Conservation (phyloP, 2,113 vertebrate genomes). For the Hiodon alosoides region DNA sequence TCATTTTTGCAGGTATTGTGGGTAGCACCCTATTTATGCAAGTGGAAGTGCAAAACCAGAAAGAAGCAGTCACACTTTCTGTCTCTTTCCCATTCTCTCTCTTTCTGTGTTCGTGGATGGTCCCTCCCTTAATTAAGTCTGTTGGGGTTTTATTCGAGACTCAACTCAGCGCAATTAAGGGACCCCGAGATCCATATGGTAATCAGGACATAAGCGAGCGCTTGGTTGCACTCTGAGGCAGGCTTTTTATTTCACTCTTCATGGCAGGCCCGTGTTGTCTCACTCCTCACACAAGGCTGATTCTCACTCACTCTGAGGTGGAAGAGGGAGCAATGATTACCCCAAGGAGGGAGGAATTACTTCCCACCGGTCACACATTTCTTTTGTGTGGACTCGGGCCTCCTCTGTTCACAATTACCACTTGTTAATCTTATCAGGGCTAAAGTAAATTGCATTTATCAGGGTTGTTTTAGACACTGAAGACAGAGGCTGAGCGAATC, state of each 20-base stretch:
- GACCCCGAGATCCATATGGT: conserved; percentile 68
- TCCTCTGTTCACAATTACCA: conserved; percentile 80
- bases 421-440: conserved; percentile 91
- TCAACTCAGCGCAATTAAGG: conserved; percentile 90
- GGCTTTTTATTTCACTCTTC: conserved; percentile 35
- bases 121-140: conserved; percentile 95
- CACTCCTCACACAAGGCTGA: conserved; percentile 27
- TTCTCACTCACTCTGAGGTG: conserved; percentile 35
- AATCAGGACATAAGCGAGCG: conserved; percentile 72
- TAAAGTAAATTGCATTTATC: conserved; percentile 98
- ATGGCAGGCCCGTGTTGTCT: too few species aligned
- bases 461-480: conserved; percentile 80
- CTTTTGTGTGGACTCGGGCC: conserved; percentile 73
- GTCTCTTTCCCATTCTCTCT: neutral
- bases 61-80: conserved; percentile 17
- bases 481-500: neutral
- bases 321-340: conserved; percentile 40
- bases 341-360: conserved; percentile 46
- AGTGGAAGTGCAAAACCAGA: neutral
- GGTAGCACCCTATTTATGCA: conserved; percentile 29
- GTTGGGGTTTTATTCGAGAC: conserved; percentile 92
- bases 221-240: conserved; percentile 54
- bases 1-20: conserved; percentile 56
- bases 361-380: conserved; percentile 74
- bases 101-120: conserved; percentile 51